phyloP scores from a whole-genome alignment of 2,888 invertebrate genomes.

The Leucophora obtusa region DNA sequence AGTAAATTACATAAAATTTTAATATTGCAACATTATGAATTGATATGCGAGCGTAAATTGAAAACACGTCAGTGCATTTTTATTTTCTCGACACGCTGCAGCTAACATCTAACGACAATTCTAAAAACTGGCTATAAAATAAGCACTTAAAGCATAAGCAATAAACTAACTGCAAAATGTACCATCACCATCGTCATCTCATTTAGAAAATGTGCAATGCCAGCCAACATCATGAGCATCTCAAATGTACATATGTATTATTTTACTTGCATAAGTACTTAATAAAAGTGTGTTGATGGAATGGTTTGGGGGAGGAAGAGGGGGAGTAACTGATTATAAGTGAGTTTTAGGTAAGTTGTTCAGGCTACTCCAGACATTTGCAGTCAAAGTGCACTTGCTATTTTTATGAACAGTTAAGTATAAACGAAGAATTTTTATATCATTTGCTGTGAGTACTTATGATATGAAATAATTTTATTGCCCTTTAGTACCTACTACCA shows the following conservation, averaged over 20 bases:
- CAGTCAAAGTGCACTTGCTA: constrained; percentile 36
- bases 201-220: constrained; percentile 41
- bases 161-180: constrained; percentile 44
- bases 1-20: constrained; percentile 45
- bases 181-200: constrained; percentile 32
- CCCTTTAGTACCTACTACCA: not conserved
- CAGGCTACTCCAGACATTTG: constrained; percentile 25
- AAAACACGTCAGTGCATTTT: constrained; percentile 42
- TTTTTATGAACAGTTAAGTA: constrained; percentile 46
- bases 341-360: not conserved
- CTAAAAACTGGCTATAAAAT: constrained; percentile 46
- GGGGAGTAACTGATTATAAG: not conserved
- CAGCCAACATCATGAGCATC: not conserved
- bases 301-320: not conserved
- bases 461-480: constrained; percentile 48
- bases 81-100: constrained; percentile 14
- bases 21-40: constrained; percentile 54
- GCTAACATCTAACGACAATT: constrained; percentile 48
- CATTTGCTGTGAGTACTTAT: constrained; percentile 48
- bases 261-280: not conserved
- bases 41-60: constrained; percentile 42
- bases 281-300: no score
- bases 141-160: constrained; percentile 45
- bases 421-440: constrained; percentile 42
- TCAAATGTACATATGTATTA: not conserved